These are phyloP conservation scores for Nautilus pompilius DNA, from an alignment of 1,140 invertebrate species.

Conservation along the genomic window DNA sequence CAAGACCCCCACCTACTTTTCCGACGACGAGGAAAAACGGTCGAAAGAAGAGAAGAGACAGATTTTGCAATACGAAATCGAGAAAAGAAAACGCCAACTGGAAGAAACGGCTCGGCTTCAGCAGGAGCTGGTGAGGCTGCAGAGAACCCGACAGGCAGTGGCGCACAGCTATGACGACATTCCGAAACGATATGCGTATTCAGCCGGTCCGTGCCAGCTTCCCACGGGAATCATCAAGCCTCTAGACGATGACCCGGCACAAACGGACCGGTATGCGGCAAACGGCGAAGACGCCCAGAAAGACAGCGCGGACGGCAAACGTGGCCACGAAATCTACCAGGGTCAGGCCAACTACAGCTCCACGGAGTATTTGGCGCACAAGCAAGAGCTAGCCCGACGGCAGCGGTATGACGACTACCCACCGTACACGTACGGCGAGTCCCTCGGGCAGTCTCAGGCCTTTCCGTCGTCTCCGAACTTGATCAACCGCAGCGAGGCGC, in stretches of 20 bases:
- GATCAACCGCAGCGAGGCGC: slow-evolving; percentile 17
- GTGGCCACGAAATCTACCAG: background rate
- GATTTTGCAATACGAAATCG: slow-evolving; percentile 66
- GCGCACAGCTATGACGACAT: slow-evolving; percentile 49
- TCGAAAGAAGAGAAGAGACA: slow-evolving; percentile 62
- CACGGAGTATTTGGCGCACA: slow-evolving; percentile 50
- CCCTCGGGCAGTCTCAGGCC: slow-evolving; percentile 4
- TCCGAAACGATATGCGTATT: slow-evolving; percentile 23
- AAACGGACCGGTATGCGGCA: slow-evolving; percentile 12
- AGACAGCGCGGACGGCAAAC: slow-evolving; percentile 1
- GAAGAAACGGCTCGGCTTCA: slow-evolving; percentile 64
- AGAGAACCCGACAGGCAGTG: slow-evolving; percentile 31
- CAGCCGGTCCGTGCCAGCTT: slow-evolving; percentile 37
- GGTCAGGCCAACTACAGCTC: slow-evolving; percentile 44
- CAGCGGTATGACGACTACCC: slow-evolving; percentile 22
- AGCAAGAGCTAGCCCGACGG: slow-evolving; percentile 34
- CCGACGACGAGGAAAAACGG: slow-evolving; percentile 32
- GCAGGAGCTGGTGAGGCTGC: slow-evolving; percentile 59
- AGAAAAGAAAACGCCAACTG: slow-evolving; percentile 63
- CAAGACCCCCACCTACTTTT: slow-evolving; percentile 20
- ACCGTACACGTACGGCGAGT: background rate
- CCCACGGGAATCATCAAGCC: slow-evolving; percentile 54
- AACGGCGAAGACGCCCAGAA: background rate
- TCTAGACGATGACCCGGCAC: slow-evolving; percentile 32
- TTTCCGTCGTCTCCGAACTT: slow-evolving; percentile 13